Base-by-base conservation (phyloP, 1,140 invertebrate species). In the Aethina tumida region DNA sequence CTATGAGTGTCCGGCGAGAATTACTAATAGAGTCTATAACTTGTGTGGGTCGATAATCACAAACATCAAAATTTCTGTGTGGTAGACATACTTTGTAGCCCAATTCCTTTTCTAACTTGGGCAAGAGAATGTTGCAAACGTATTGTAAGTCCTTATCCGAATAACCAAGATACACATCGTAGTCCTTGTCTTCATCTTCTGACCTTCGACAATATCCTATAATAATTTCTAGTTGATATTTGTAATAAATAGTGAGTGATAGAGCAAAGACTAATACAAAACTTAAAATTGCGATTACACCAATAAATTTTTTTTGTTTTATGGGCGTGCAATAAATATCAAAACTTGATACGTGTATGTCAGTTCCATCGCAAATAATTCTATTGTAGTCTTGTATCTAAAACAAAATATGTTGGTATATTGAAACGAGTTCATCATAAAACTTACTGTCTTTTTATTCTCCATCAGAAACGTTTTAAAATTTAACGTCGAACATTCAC, bases 81-180 rank as follows among this genome's bases (percentile, higher is more conserved):
- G 91, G 87, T 3, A 94, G 52, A 53, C 87, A 93, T 0, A 82
- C 50, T 50, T 76, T 75, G 50, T 73, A 77, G 5, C 71, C 67
- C 0, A 66, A 56, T 1, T 71, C 74, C 56, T 58, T 19, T 57
- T 84, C 80, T n/a, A 93, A 58, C 26, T 72, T 67, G 1, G 75
- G 64, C 20, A 86, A 68, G 12, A 93, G 55, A 29, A 77, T 65
- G 3, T 77, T 65, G 0, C 74, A 59, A 1, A 92, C 75, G 56
- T 82, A 87, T 3, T 74, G 69, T 37, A 81, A 75, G 56, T 95
- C 90, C 51, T 77, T 73, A 49, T 86, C 77, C 0, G 86, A 84
- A 55, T 82, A 92, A 41, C 86, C 89, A 21, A 94, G 71, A 58
- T 93, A 94, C 0, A 84, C 87, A 53, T 95, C 90, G 58, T 81